A percentile compares a stretch with the other conserved stretches of the same genome.
Conservation (phyloP, 2,113 vertebrate genomes). For the Bambusicola thoracicus region DNA sequence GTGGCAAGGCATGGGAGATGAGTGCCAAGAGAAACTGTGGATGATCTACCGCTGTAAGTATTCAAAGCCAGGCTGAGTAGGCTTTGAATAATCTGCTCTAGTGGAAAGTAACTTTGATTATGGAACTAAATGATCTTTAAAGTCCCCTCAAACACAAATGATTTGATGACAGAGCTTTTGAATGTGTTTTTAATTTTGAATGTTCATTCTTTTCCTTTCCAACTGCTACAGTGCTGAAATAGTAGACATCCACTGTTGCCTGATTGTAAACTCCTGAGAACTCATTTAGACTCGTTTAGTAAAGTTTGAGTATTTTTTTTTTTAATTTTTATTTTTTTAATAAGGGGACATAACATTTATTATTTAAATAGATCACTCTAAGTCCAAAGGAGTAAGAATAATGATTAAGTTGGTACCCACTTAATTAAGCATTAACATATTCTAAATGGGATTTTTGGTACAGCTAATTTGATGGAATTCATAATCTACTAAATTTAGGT, state of each 20-base stretch:
- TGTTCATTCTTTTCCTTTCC: neutral
- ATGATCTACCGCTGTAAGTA: neutral
- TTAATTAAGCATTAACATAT: neutral
- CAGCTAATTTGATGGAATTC: neutral
- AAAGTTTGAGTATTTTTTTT: neutral
- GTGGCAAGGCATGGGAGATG: neutral
- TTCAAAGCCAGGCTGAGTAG: neutral
- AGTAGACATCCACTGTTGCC: neutral
- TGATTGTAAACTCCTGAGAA: neutral
- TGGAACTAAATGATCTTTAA: neutral
- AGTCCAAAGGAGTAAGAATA: too few species aligned
- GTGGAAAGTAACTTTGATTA: neutral
- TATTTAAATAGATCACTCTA: too few species aligned
- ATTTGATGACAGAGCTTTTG: neutral
- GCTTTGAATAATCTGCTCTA: neutral
- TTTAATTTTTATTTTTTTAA: neutral
- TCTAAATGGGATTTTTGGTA: neutral
- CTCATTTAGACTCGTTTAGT: neutral
- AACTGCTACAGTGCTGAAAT: neutral
- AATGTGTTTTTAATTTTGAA: neutral
- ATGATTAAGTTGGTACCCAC: neutral
- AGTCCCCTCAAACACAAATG: neutral
- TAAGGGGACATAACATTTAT: accelerated
- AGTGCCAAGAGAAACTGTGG: neutral
- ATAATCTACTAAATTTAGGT: neutral